Percentiles rank a stretch among this genome's conserved stretches.
Conservation (phyloP, 1,140 invertebrate genomes). For the Asobara japonica region DNA sequence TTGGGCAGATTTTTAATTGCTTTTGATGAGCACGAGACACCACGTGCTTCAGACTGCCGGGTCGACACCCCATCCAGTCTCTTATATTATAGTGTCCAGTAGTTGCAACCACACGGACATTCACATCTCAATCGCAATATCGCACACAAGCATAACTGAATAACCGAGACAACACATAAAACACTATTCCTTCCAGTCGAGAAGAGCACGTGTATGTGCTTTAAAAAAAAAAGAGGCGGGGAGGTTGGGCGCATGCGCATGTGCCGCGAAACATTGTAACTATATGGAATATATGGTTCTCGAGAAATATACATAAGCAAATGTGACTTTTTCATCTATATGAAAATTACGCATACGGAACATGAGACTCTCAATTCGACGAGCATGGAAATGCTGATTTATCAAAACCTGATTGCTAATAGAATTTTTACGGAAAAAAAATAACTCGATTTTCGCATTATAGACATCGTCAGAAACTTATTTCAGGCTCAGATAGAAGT, state of each 20-base stretch:
- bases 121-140: not conserved
- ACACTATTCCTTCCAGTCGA: not conserved
- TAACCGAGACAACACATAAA: not conserved
- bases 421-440: not conserved
- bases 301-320: too few relatives aligned
- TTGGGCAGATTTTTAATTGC: not conserved
- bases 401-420: not conserved
- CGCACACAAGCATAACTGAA: not conserved
- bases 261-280: too few relatives aligned
- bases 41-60: constrained; percentile 49
- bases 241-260: not conserved
- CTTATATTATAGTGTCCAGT: constrained; percentile 50
- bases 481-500: too few relatives aligned
- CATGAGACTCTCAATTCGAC: not conserved
- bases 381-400: not conserved
- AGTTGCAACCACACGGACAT: not conserved
- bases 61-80: constrained; percentile 44
- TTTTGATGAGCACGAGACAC: constrained; percentile 11
- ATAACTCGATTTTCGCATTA: too few relatives aligned
- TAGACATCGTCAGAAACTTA: too few relatives aligned
- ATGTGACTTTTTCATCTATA: too few relatives aligned
- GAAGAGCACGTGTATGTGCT: not conserved
- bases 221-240: not conserved
- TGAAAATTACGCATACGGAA: not conserved
- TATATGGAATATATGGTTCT: too few relatives aligned